Evolutionary conservation across 2,888 invertebrate genomes (phyloP).

Genomic region (Phlogophora meticulosa): DNA sequence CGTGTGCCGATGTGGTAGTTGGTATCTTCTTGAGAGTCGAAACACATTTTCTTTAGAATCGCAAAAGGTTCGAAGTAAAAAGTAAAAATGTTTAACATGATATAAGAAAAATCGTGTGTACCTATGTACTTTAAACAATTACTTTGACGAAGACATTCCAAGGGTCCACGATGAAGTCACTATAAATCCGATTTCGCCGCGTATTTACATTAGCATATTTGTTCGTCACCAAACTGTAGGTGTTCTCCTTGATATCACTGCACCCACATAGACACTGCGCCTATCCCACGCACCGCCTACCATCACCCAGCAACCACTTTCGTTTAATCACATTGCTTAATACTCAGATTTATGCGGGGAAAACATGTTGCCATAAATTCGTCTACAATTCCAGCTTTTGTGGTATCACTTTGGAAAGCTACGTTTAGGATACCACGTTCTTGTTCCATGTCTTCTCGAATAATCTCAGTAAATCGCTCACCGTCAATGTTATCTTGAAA

Average conservation of each 20-base stretch:
- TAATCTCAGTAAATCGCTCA: slow-evolving; percentile 45
- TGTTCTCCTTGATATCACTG: slow-evolving; percentile 81
- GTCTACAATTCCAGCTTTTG: slow-evolving; percentile 52
- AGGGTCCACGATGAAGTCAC: slow-evolving; percentile 80
- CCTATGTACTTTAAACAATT: slow-evolving; percentile 12
- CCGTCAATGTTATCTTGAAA: slow-evolving; percentile 66
- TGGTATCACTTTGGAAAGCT: slow-evolving; percentile 48
- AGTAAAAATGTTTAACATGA: neutral
- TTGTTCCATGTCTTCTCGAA: slow-evolving; percentile 15
- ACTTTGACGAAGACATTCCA: slow-evolving; percentile 62
- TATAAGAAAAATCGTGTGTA: neutral
- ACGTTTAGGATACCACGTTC: neutral
- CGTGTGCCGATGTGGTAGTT: neutral
- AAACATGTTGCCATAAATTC: slow-evolving; percentile 66
- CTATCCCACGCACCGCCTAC: slow-evolving; percentile 87
- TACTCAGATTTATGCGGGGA: slow-evolving; percentile 76
- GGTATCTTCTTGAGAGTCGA: slow-evolving; percentile 10
- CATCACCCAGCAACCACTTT: slow-evolving; percentile 82
- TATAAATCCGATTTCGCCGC: slow-evolving; percentile 64
- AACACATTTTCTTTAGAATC: neutral
- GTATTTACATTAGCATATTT: slow-evolving; percentile 66
- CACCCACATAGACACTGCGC: slow-evolving; percentile 80
- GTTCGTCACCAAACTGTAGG: slow-evolving; percentile 72
- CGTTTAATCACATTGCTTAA: slow-evolving; percentile 84
- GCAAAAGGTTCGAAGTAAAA: slow-evolving; percentile 3